phyloP scores from a whole-genome alignment of 2,113 vertebrate genomes.

The Hydropotes inermis region DNA sequence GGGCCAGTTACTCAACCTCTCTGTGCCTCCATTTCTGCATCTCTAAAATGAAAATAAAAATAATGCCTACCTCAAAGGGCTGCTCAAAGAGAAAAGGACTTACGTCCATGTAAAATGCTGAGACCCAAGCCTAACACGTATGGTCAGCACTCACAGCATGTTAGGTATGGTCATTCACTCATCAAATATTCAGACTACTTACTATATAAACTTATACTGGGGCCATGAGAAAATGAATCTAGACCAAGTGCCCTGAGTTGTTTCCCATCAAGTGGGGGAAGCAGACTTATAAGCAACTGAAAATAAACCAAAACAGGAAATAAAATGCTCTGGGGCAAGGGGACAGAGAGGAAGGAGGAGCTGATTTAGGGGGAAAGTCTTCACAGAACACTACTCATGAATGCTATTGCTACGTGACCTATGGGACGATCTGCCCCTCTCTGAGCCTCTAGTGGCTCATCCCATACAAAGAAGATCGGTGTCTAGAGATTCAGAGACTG shows the following conservation, averaged over 20 bases:
- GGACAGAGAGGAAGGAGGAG: not conserved
- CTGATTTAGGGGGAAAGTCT: not conserved
- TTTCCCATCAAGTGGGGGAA: not conserved
- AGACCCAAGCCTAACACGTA: not conserved
- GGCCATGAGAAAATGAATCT: not conserved
- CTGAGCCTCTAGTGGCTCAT: not conserved
- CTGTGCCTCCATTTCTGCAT: not conserved
- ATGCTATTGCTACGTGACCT: not conserved
- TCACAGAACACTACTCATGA: not conserved
- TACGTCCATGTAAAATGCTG: not conserved
- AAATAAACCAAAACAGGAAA: not conserved
- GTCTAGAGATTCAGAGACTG: conserved; percentile 15
- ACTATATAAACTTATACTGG: not conserved
- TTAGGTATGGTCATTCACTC: not conserved
- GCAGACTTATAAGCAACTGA: not conserved
- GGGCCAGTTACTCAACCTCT: not conserved
- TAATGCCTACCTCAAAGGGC: not conserved
- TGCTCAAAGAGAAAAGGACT: not conserved
- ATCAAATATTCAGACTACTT: not conserved
- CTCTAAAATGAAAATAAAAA: not conserved
- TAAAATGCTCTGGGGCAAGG: not conserved
- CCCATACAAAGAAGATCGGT: not conserved
- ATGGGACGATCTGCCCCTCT: not conserved
- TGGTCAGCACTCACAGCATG: not conserved
- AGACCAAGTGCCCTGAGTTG: not conserved